Evolutionary conservation across 2,888 invertebrate genomes (phyloP).

Genomic region (Eupithecia subumbrata): DNA sequence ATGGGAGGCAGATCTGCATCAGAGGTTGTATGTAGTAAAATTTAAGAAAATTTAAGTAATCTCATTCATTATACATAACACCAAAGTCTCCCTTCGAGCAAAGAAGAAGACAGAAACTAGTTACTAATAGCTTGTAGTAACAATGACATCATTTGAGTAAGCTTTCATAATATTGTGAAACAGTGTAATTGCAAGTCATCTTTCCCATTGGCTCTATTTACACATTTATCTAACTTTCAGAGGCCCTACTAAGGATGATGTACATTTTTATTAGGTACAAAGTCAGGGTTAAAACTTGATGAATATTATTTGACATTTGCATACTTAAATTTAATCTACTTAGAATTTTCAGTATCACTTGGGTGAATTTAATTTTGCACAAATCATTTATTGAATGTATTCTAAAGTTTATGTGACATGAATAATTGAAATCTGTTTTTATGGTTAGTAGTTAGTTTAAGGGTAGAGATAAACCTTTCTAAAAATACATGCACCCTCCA

Average conservation of each 20-base stretch:
- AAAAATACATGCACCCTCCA: too few species aligned
- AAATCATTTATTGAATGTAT: too few species aligned
- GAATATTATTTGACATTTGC: too few species aligned
- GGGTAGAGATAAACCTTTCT: too few species aligned
- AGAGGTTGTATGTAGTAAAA: background rate
- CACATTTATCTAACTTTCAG: background rate
- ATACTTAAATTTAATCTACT: too few species aligned
- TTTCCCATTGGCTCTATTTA: background rate
- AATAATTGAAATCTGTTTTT: too few species aligned
- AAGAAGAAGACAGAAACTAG: background rate
- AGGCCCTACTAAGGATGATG: background rate
- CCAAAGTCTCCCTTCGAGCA: background rate
- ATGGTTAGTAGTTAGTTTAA: too few species aligned
- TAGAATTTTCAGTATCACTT: too few species aligned
- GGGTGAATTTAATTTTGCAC: too few species aligned
- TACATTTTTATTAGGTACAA: background rate
- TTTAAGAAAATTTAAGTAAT: background rate
- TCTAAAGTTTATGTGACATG: too few species aligned
- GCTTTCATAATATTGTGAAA: slow-evolving; percentile 20
- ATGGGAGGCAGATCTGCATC: too few species aligned
- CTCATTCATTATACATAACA: background rate
- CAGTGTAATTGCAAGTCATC: slow-evolving; percentile 7
- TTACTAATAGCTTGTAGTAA: background rate
- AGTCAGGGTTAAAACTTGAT: background rate
- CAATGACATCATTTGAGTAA: slow-evolving; percentile 9